A percentile compares a stretch with the other conserved stretches of the same genome.
Conservation (phyloP, 2,113 vertebrate species). For the Lepus americanus region DNA sequence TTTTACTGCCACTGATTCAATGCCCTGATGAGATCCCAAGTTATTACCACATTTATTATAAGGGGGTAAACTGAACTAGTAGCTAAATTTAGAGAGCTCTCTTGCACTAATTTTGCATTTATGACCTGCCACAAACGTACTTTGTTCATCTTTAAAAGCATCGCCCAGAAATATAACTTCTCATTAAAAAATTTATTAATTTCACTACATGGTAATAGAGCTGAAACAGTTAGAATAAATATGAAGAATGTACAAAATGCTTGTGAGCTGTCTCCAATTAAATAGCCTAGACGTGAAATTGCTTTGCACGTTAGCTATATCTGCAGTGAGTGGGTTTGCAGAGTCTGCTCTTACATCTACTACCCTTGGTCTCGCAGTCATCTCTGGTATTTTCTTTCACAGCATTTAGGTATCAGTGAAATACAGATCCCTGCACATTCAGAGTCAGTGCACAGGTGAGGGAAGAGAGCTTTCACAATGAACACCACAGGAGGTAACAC, state of each 20-base stretch:
- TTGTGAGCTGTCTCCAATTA: neutral
- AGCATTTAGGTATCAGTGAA: neutral
- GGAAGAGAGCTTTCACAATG: neutral
- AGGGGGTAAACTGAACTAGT: neutral
- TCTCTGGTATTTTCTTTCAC: neutral
- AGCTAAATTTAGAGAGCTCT: constrained; percentile 52
- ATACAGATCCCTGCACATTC: neutral
- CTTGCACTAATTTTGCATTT: constrained; percentile 47
- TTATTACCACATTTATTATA: constrained; percentile 34
- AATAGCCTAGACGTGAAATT: neutral
- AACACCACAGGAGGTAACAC: neutral
- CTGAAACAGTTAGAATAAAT: neutral
- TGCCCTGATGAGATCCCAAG: neutral
- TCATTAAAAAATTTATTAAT: constrained; percentile 68
- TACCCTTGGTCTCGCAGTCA: neutral
- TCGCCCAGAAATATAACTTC: constrained; percentile 65
- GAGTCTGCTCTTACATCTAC: neutral
- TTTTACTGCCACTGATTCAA: constrained; percentile 39
- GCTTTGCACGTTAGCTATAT: neutral
- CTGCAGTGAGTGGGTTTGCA: neutral
- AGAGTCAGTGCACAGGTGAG: neutral
- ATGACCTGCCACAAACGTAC: constrained; percentile 25
- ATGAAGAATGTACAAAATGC: neutral
- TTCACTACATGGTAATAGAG: neutral
- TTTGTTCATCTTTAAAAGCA: constrained; percentile 55